A percentile compares a stretch with the other conserved stretches of the same genome.
Evolutionary conservation across 2,888 invertebrate genomes (phyloP).

Genomic region (Adelphocoris suturalis): DNA sequence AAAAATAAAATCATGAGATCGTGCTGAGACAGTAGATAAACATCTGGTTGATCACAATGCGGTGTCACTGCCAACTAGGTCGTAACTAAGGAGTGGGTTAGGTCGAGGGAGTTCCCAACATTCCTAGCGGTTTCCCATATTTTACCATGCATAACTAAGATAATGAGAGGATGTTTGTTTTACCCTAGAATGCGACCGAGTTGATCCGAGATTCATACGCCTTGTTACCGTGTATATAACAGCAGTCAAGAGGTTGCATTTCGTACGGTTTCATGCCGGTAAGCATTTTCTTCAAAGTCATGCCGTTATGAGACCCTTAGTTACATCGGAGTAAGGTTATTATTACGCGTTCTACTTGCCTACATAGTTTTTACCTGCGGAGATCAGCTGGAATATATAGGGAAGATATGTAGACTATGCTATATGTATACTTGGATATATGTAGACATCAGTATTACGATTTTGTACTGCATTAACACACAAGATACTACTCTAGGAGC

Average conservation of each 20-base stretch:
- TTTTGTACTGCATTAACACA: no score
- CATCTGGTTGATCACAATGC: no score
- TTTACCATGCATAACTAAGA: not conserved
- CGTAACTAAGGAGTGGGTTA: no score
- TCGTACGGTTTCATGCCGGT: not conserved
- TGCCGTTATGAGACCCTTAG: not conserved
- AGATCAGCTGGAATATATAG: no score
- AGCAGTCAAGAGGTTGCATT: not conserved
- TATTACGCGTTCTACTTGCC: not conserved
- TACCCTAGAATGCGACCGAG: not conserved
- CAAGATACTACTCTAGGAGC: no score
- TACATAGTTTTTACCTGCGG: no score
- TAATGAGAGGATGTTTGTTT: not conserved
- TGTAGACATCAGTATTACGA: no score
- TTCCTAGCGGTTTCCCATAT: slow-evolving; percentile 13
- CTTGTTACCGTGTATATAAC: not conserved
- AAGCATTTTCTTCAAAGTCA: not conserved
- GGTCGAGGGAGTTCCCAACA: not conserved
- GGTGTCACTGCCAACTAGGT: no score
- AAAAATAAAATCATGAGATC: no score
- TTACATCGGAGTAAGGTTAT: not conserved
- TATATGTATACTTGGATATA: no score
- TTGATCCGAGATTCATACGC: not conserved
- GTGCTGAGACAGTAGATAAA: no score
- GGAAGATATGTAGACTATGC: no score